phyloP scores from a whole-genome alignment of 2,888 invertebrate species.

The Lepetodrilus schrolli region DNA sequence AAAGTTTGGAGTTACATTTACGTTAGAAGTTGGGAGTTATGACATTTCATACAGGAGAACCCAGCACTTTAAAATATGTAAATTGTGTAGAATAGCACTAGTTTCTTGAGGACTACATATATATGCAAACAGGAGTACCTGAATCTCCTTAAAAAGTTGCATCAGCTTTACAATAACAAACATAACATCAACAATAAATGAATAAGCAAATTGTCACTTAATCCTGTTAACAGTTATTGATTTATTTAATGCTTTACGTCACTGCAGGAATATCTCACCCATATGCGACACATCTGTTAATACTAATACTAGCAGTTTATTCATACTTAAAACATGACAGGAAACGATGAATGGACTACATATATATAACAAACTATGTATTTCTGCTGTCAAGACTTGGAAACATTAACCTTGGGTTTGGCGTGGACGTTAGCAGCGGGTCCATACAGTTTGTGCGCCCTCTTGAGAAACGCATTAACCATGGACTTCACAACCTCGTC shows the following conservation, averaged over 20 bases:
- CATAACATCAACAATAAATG: too few relatives aligned
- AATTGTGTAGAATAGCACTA: too few relatives aligned
- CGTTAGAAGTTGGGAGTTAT: too few relatives aligned
- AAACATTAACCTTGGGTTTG: conserved; percentile 56
- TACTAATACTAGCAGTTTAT: neutral
- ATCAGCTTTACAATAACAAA: too few relatives aligned
- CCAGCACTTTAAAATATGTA: too few relatives aligned
- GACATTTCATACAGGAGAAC: too few relatives aligned
- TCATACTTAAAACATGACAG: neutral
- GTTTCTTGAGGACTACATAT: too few relatives aligned
- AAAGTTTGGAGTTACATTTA: too few relatives aligned
- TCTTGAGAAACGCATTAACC: conserved; percentile 92
- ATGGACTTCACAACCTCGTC: conserved; percentile 96
- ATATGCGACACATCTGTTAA: neutral
- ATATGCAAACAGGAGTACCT: too few relatives aligned
- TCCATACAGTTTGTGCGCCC: conserved; percentile 88
- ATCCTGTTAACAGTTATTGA: neutral
- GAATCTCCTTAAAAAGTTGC: too few relatives aligned
- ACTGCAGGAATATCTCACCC: too few relatives aligned
- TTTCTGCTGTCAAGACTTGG: conserved; percentile 63
- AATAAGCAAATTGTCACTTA: neutral
- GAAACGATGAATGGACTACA: neutral
- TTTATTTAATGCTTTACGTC: too few relatives aligned
- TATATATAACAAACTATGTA: neutral
- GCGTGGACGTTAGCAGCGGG: conserved; percentile 69